Evolutionary conservation across 2,797 vertebrate species (phyloP).

Genomic region (Spheniscus humboldti): DNA sequence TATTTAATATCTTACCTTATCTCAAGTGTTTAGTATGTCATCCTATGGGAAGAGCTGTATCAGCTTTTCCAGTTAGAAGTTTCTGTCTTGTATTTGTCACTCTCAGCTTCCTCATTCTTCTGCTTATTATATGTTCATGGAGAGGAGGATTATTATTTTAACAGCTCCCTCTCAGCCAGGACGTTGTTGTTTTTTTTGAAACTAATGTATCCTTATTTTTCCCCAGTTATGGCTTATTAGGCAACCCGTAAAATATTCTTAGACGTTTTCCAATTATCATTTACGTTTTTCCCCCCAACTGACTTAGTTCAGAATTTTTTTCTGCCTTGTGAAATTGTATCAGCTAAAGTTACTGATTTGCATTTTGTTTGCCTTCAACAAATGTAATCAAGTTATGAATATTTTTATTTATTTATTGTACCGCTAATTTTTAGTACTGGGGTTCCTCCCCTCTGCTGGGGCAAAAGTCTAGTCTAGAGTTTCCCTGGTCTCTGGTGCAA

Average conservation of each 20-base stretch:
- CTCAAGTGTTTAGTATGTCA: not conserved
- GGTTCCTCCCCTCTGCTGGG: not conserved
- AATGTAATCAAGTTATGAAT: not conserved
- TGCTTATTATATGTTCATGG: not conserved
- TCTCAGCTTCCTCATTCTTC: not conserved
- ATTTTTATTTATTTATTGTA: not conserved
- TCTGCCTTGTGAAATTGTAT: not conserved
- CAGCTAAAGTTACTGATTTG: not conserved
- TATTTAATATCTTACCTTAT: not conserved
- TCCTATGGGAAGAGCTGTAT: not conserved
- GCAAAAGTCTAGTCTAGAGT: not conserved
- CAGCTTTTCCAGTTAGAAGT: not conserved
- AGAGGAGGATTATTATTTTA: not conserved
- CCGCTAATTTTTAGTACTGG: not conserved
- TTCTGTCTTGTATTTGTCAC: not conserved
- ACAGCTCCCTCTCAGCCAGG: not conserved
- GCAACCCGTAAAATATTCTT: not conserved
- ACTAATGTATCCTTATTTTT: not conserved
- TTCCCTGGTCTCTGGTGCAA: not conserved
- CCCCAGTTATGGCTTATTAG: not conserved
- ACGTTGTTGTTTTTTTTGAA: not conserved
- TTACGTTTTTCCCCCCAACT: not conserved
- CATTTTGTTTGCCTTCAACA: not conserved
- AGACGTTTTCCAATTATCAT: not conserved
- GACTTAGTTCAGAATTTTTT: not conserved